Conservation (phyloP, 2,797 vertebrate species). For the Leucoraja ocellata region DNA sequence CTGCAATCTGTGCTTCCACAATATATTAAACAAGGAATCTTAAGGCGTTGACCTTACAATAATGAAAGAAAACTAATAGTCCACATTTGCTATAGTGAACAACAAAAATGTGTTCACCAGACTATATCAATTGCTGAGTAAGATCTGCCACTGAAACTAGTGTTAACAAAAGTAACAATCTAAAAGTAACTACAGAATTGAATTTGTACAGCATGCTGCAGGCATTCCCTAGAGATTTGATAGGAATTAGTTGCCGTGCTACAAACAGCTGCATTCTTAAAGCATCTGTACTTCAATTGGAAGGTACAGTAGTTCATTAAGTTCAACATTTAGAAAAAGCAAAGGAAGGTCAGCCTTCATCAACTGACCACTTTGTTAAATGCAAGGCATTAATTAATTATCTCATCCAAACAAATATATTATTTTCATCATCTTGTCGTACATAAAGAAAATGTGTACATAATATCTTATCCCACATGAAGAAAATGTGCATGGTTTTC, state of each 20-base stretch:
- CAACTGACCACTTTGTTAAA: background rate
- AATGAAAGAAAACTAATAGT: background rate
- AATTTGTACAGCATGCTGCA: background rate
- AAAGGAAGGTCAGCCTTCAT: background rate
- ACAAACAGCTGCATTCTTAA: conserved; percentile 8
- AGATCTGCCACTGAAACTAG: background rate
- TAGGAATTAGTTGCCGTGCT: background rate
- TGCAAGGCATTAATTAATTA: background rate
- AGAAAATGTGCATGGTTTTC: background rate
- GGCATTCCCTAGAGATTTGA: background rate
- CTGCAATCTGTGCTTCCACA: background rate
- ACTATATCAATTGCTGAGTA: background rate
- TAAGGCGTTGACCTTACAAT: background rate
- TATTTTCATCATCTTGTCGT: background rate
- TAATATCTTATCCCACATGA: background rate
- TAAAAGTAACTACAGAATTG: background rate
- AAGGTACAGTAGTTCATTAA: background rate
- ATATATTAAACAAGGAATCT: background rate
- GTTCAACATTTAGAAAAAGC: background rate
- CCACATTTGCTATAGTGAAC: background rate
- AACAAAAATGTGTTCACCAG: background rate
- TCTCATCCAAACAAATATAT: background rate
- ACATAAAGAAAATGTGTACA: no score
- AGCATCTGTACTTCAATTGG: background rate
- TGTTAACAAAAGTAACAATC: background rate